Base-by-base conservation (phyloP, 1,140 invertebrate species). In the Metopolophium dirhodum region DNA sequence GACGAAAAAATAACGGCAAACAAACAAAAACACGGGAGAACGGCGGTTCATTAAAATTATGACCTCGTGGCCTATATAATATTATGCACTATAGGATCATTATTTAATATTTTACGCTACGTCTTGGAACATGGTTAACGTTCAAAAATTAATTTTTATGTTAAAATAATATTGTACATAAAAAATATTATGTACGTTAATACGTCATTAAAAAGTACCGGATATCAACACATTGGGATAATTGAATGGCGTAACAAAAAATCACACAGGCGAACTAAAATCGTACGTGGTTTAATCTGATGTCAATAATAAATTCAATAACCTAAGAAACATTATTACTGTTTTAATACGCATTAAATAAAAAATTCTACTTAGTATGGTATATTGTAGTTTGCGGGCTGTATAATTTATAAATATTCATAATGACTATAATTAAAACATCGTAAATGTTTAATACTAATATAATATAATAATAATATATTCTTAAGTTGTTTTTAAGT, bases 391-490 rank as follows among this genome's bases (percentile, higher is more conserved):
- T 68, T 68, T n/a, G 14, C n/a, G 61, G 14, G 30, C 11, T 68
- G 30, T 68, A n/a, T 68, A 68, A 68, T 68, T 68, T n/a, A 68
- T 68, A 68, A 7, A 68, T 8, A 68, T n/a, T 68, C 61, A n/a
- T 68, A 68, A 68, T 68, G 30, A 68, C 61, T n/a, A 68, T 68
- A 18, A 68, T 68, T 68, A 68, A 68, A n/a, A 68, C 11, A 68
- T n/a, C 11, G 11, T 18, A n/a, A 68, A n/a, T n/a, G 30, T 18
- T 14, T 11, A 4, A 68, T 68, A n/a, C 30, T n/a, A n/a, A n/a
- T n/a, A 68, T n/a, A 68, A n/a, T 61, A 61, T 61, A n/a, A 68
- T n/a, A n/a, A 68, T 68, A 68, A n/a, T n/a, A 68, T n/a, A 68
- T 68, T 68, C 1, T n/a, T n/a, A 68, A n/a, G 9, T 68, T 68